Conservation (phyloP, 2,888 invertebrate species). For the Caenorhabditis japonica region DNA sequence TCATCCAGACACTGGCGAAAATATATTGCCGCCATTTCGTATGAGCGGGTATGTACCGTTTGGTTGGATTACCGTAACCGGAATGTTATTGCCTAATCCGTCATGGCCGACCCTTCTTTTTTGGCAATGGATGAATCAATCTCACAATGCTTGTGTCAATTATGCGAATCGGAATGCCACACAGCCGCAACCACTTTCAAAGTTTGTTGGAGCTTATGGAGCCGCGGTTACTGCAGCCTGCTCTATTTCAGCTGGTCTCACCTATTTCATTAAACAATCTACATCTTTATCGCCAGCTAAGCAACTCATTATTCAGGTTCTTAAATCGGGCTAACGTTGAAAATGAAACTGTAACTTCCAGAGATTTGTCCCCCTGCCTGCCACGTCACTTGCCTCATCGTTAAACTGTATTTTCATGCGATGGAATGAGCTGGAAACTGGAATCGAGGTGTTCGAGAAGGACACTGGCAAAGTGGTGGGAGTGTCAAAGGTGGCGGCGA, state of each 20-base stretch:
- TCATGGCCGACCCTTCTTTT: constrained; percentile 78
- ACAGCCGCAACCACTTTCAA: constrained; percentile 78
- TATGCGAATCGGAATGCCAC: constrained; percentile 80
- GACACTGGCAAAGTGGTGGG: constrained; percentile 78
- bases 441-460: constrained; percentile 79
- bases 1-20: constrained; percentile 78
- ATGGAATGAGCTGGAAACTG: constrained; percentile 73
- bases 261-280: constrained; percentile 61
- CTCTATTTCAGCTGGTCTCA: constrained; percentile 60
- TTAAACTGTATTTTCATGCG: constrained; percentile 80
- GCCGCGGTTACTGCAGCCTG: constrained; percentile 79
- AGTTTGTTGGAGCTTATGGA: constrained; percentile 79
- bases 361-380: constrained; percentile 72
- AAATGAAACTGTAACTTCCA: constrained; percentile 24
- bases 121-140: constrained; percentile 81
- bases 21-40: constrained; percentile 80
- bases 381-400: constrained; percentile 71
- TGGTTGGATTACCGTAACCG: constrained; percentile 79
- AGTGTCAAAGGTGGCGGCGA: constrained; percentile 79
- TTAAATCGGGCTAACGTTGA: too few species aligned
- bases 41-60: constrained; percentile 81
- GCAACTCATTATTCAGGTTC: constrained; percentile 79
- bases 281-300: constrained; percentile 73
- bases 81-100: constrained; percentile 79
- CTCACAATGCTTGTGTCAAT: constrained; percentile 80